A percentile compares a stretch with the other conserved stretches of the same genome.
Evolutionary conservation across 2,797 vertebrate genomes (phyloP).

Genomic region (Cygnus olor): DNA sequence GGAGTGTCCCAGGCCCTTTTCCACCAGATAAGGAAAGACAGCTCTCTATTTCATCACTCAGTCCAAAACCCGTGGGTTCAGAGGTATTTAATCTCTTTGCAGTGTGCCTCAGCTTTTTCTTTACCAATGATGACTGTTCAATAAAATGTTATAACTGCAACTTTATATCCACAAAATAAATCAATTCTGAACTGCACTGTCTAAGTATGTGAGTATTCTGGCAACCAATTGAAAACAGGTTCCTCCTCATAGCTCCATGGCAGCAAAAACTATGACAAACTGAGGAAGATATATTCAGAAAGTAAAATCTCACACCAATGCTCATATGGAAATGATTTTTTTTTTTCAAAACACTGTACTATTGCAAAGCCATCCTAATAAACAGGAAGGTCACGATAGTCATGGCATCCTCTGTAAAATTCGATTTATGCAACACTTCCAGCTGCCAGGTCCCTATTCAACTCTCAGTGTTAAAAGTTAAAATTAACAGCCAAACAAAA

Average conservation of each 20-base stretch:
- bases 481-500: not conserved
- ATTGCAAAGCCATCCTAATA: conserved; percentile 24
- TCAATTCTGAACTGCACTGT: conserved; percentile 1
- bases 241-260: conserved; percentile 27
- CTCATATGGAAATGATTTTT: conserved; percentile 68
- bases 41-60: not conserved
- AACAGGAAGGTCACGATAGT: conserved; percentile 36
- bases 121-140: conserved; percentile 2
- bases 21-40: not conserved
- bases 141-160: conserved; percentile 34
- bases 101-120: conserved; percentile 9
- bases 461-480: not conserved
- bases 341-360: not conserved
- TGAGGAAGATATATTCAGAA: conserved; percentile 42
- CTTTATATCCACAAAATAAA: conserved; percentile 58
- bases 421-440: conserved; percentile 15
- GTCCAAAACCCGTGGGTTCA: not conserved
- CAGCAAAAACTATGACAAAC: conserved; percentile 47
- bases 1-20: not conserved
- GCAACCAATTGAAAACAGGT: conserved; percentile 52
- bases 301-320: conserved; percentile 42
- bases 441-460: not conserved
- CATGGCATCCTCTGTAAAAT: conserved; percentile 17
- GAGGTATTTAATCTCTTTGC: conserved; percentile 7
- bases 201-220: conserved; percentile 29